Base-by-base conservation (phyloP, 1,140 invertebrate species). In the Megathymus violae region DNA sequence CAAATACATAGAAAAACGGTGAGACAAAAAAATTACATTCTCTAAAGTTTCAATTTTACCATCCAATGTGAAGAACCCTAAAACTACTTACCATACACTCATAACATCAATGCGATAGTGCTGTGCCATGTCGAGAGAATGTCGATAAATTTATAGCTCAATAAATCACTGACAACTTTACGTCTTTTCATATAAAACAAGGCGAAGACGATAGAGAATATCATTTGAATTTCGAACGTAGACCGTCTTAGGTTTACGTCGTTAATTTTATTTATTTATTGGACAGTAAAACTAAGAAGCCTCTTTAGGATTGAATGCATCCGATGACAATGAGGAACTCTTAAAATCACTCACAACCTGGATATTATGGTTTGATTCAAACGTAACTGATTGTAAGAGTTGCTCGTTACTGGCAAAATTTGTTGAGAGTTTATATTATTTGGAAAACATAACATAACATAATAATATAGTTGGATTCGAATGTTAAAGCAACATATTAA, bases 161-260 rank as follows among this genome's bases (percentile, higher is more conserved):
- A 60, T 65, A 65, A 65, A 65, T 65, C 50, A 59, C 25, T 64
- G 27, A 58, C 62, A 54, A n/a, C n/a, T 46, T 64, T 43, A 58
- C 62, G 62, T 51, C 47, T 51, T 51, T 54, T 59, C 41, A 60
- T 59, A 25, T 31, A 31, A 31, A 31, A 13, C 43, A 36, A 60
- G 27, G 31, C 44, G 17, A 36, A 10, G 25, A 50, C 25, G 17
- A 17, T 63, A 11, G 54, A 63, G 47, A 67, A 58, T 38, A 19
- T 47, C 19, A 43, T 59, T 56, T 36, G 27, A 51, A 50, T 51
- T 41, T 27, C 51, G 51, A 15, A 54, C 11, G 34, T 11, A 3
- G 16, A 41, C 14, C 36, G 51, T 16, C 11, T 22, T 40, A n/a
- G 16, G 13, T 25, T 52, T 27, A 40, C 36, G 19, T 54, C 38